phyloP scores from a whole-genome alignment of 1,140 invertebrate species.

The Cotesia chilonis region DNA sequence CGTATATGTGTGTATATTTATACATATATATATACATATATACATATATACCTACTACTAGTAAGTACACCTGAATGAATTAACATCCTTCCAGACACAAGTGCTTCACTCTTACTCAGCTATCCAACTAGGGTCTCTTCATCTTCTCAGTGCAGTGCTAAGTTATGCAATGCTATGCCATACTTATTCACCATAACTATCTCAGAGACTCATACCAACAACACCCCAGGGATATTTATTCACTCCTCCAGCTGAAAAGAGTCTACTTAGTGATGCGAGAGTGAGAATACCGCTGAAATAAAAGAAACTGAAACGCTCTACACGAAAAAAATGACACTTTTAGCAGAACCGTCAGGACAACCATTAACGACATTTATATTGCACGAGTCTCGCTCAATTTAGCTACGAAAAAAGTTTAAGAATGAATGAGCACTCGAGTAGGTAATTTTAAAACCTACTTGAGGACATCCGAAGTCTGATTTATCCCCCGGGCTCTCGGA shows the following conservation, averaged over 20 bases:
- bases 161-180: background rate
- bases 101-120: conserved; percentile 9
- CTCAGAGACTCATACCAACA: background rate
- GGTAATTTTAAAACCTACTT: conserved; percentile 27
- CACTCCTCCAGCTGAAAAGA: conserved; percentile 4
- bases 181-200: background rate
- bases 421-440: conserved; percentile 21
- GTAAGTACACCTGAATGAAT: conserved; percentile 25
- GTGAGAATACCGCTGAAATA: background rate
- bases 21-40: conserved; percentile 6
- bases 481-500: background rate
- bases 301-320: background rate
- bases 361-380: conserved; percentile 29
- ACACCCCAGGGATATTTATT: conserved; percentile 9
- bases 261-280: conserved; percentile 22
- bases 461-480: conserved; percentile 10
- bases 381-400: background rate
- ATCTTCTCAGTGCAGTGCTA: too few species aligned
- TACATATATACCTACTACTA: background rate
- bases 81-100: conserved; percentile 22
- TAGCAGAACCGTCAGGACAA: conserved; percentile 20
- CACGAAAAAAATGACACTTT: conserved; percentile 12
- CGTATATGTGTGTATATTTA: background rate
- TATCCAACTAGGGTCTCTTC: background rate
- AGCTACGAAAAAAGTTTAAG: background rate